Evolutionary conservation across 2,888 invertebrate species (phyloP).

Genomic region (Drosophila picticornis): DNA sequence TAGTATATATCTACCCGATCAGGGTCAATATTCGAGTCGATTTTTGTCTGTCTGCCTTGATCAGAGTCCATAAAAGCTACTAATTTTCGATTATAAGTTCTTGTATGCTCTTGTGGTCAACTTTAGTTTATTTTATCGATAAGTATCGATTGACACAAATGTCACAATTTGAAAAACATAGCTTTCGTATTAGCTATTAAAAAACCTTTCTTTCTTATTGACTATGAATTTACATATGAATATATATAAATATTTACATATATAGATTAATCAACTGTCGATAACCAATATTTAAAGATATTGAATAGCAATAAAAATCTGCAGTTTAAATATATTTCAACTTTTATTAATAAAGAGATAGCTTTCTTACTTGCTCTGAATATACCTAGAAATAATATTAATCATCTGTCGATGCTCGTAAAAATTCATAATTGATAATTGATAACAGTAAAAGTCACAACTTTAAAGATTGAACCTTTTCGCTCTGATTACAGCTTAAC

Average conservation of each 20-base stretch:
- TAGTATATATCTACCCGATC: background rate
- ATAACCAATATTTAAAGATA: background rate
- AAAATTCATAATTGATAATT: background rate
- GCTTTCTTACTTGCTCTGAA: background rate
- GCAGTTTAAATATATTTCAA: background rate
- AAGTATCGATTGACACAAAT: background rate
- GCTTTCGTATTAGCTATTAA: background rate
- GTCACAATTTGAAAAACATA: background rate
- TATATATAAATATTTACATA: background rate
- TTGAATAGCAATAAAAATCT: background rate
- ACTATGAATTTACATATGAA: background rate
- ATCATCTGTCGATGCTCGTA: accelerated
- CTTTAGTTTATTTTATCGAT: background rate
- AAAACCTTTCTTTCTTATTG: background rate
- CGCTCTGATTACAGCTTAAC: accelerated
- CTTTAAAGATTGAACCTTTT: background rate
- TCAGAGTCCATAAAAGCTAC: background rate
- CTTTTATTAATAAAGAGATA: background rate
- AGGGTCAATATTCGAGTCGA: background rate
- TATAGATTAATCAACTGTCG: too few relatives aligned
- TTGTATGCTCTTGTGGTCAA: background rate
- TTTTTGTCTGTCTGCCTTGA: background rate
- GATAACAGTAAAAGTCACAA: background rate
- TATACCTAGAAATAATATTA: background rate
- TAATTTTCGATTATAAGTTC: accelerated